Evolutionary conservation across 2,888 invertebrate genomes (phyloP).

Genomic region (Drosophila siamana): DNA sequence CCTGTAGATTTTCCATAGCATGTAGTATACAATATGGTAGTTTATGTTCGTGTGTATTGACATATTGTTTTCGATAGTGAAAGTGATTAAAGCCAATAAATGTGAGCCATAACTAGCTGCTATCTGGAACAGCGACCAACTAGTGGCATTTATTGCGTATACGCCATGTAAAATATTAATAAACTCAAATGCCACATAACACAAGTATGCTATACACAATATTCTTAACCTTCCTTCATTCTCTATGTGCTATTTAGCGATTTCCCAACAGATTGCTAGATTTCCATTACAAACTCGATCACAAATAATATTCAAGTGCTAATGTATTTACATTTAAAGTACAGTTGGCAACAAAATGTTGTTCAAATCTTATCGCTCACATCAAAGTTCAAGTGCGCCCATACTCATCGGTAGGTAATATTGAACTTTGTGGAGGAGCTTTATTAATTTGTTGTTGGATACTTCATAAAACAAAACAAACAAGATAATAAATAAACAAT

Average conservation of each 20-base stretch:
- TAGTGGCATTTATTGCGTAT: slow-evolving; percentile 16
- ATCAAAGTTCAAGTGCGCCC: slow-evolving; percentile 44
- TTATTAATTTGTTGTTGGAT: slow-evolving; percentile 38
- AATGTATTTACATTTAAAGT: slow-evolving; percentile 23
- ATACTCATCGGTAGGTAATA: slow-evolving; percentile 14
- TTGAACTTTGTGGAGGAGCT: slow-evolving; percentile 18
- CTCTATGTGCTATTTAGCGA: slow-evolving; percentile 18
- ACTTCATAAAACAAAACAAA: slow-evolving; percentile 28
- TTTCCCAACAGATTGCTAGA: background rate
- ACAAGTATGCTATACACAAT: slow-evolving; percentile 10
- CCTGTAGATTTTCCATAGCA: slow-evolving; percentile 23
- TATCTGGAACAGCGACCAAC: slow-evolving; percentile 10
- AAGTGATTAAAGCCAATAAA: slow-evolving; percentile 44
- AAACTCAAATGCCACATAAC: slow-evolving; percentile 13
- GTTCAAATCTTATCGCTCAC: slow-evolving; percentile 41
- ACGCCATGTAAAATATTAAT: slow-evolving; percentile 33
- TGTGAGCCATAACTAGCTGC: slow-evolving; percentile 14
- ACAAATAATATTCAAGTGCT: background rate
- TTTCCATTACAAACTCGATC: background rate
- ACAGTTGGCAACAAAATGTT: slow-evolving; percentile 48
- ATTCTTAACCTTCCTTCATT: background rate
- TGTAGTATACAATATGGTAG: slow-evolving; percentile 21
- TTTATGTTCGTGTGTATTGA: slow-evolving; percentile 6
- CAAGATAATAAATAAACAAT: slow-evolving; percentile 44
- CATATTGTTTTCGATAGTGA: slow-evolving; percentile 45